phyloP scores from a whole-genome alignment of 2,797 vertebrate species.

The Dicrostonyx torquatus region DNA sequence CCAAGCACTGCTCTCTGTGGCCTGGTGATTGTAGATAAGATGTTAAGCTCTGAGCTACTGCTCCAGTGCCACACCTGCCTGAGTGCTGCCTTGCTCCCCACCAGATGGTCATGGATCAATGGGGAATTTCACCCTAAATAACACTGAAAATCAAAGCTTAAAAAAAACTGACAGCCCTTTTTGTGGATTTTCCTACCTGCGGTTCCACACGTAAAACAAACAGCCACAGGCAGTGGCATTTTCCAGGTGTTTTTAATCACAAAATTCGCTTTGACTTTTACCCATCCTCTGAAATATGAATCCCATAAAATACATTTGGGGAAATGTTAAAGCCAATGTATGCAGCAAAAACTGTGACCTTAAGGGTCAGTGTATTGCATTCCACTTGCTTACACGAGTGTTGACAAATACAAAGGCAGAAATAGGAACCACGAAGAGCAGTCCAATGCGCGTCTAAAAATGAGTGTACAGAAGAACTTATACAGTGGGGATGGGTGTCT shows the following conservation, averaged over 20 bases:
- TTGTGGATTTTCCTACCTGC: neutral
- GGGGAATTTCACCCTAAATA: neutral
- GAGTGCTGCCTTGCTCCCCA: neutral
- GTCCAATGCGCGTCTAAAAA: neutral
- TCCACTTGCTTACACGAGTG: neutral
- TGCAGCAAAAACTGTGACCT: neutral
- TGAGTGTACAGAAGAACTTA: neutral
- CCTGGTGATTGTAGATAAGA: neutral
- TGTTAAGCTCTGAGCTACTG: neutral
- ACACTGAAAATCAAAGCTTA: neutral
- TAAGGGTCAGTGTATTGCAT: neutral
- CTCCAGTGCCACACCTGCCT: neutral
- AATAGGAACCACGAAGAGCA: neutral
- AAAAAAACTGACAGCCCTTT: neutral
- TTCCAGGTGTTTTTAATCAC: neutral
- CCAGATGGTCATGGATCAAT: neutral
- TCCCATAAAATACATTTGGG: neutral
- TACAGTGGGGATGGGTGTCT: neutral
- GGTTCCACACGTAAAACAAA: neutral
- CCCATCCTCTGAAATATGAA: neutral
- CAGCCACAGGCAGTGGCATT: neutral
- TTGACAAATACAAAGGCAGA: neutral
- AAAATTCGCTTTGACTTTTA: constrained; percentile 5
- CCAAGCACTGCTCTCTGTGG: neutral
- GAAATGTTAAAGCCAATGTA: neutral